Base-by-base conservation (phyloP, 2,113 vertebrate genomes). In the Spilogale gracilis region DNA sequence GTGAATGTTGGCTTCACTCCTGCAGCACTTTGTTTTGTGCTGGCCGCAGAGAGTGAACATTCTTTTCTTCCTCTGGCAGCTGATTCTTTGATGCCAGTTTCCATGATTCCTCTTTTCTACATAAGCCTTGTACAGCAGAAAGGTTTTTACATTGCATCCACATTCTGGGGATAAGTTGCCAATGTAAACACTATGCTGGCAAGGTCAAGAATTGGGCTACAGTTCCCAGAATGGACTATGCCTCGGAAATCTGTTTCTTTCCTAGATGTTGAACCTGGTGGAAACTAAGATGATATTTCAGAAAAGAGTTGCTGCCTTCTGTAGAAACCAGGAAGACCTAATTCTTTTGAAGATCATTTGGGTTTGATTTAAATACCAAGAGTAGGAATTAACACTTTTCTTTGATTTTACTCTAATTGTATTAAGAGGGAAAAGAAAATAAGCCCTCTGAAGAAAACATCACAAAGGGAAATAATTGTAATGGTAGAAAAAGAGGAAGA, bases 61-160 rank as follows among this genome's bases (percentile, higher is more conserved):
- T 95, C 54, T 79, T 16, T 83, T 91, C 76, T 97, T 96, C 94
- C 84, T 25, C 4, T 88, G 91, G 97, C 94, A 97, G 97, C 96
- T 96, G 89, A 96, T 81, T 94, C 38, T 83, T 63, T 80, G 83
- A 81, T 95, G 65, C 90, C 96, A 92, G 27, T 93, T 92, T 78
- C 45, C 32, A 32, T 86, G 17, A 93, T 85, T 88, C 65, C 54
- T 45, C 32, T 48, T 93, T 87, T 76, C 56, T 96, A 9, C 67
- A 60, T 43, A 78, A 67, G 45, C 43, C 54, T 94, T 82, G 63
- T 80, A 27, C 7, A 76, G 83, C 78, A 84, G 50, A 93, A 89
- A 91, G 18, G n/a, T 89, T 91, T 95, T 93, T 81, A 87, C 67
- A 45, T 50, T 89, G 25, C 65, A 69, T 73, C 65, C 27, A 20